Percentiles rank a stretch among this genome's conserved stretches.
These are phyloP conservation scores for Melanerpes aurifrons DNA, from an alignment of 2,113 vertebrate genomes.

Conservation along the genomic window DNA sequence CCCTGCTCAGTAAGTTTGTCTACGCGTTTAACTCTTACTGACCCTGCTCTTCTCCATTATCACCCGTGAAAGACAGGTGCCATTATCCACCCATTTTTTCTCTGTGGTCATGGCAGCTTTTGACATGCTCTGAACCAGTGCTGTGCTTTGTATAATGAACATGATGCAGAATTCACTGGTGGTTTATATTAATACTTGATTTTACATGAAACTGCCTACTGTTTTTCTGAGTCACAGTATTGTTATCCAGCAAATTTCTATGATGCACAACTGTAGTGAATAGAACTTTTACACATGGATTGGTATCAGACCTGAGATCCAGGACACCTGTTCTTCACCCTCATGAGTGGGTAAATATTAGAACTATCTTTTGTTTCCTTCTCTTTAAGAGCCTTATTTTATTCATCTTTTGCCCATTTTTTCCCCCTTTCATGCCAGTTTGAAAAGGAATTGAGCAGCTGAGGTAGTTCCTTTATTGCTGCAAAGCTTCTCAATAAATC, in stretches of 20 bases:
- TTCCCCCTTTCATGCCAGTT: neutral
- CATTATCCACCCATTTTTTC: neutral
- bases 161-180: neutral
- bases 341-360: neutral
- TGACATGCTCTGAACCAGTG: neutral
- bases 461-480: conserved; percentile 15
- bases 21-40: neutral
- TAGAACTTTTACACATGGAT: neutral
- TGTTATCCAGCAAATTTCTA: neutral
- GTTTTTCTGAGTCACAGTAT: neutral
- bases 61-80: neutral
- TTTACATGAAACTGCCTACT: neutral
- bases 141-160: neutral
- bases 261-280: neutral
- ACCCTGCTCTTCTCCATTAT: neutral
- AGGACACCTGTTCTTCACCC: neutral
- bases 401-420: neutral
- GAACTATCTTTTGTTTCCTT: neutral
- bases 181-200: neutral
- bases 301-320: neutral
- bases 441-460: neutral
- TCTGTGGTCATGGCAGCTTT: neutral
- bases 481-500: conserved; percentile 23
- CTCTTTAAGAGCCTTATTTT: neutral
- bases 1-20: neutral